Evolutionary conservation across 37 sponge, comb jelly and placozoan species (phyloP), one percentile per base, ranked within the genome.

Genomic region (Lycopodina hypogea): DNA sequence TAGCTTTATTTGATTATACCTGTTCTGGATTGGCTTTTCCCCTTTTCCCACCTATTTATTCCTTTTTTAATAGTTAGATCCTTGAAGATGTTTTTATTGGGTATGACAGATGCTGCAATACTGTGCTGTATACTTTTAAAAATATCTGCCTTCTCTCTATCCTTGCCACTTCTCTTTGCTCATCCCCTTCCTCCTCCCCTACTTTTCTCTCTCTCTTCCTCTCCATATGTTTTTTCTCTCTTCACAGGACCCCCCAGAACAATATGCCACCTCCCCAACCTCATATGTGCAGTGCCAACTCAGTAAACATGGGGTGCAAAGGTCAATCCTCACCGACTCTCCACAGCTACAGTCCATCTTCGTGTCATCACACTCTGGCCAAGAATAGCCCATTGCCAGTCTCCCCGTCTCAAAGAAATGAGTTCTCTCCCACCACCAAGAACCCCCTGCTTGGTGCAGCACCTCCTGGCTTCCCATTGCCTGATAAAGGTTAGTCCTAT

Each of bases 391-490:
- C 84, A 9, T 34, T 60, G 21, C 21, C 29, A 22, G 52, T 6
- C 50, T 30, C 42, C 33, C 68, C 84, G 1, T 77, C 84, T 9
- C 77, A 68, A 34, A 55, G 68, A 22, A 69, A 34, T 56, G 84
- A 84, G 1, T 37, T 75, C 0, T 77, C 87, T 0, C 87, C 87
- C 6, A 74, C 72, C 2, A 45, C 81, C 48, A 87, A 87, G 65
- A 87, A 82, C 64, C 87, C 87, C 21, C 82, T 87, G 64, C 81
- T 87, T 18, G 87, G 81, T 0, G 14, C 87, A 34, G 87, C 82
- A 33, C 87, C 87, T 0, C 82, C 76, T 11, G 86, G 86, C 17
- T 63, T 87, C n/a, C 35, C 81, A 19, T 59, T 66, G 7, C 87
- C 87, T 60, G 83, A 82, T 75, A 82, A 82, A 82, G 75, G 83